phyloP scores from a whole-genome alignment of 2,888 invertebrate species.

The Cephus runcator region DNA sequence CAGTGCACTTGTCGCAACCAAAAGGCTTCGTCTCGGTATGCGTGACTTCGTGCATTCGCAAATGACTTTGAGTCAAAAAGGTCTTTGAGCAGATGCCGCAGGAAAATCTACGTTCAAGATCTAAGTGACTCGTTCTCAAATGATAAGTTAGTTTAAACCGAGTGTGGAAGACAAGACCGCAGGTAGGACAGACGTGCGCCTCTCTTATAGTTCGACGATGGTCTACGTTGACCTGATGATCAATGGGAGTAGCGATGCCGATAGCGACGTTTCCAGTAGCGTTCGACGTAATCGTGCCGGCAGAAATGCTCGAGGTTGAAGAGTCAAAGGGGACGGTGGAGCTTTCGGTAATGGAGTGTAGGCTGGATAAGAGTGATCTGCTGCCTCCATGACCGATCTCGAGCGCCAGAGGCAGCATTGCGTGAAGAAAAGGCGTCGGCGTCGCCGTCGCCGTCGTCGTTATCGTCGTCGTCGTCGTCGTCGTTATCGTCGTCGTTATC shows the following conservation, averaged over 20 bases:
- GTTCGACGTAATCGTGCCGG: too few relatives aligned
- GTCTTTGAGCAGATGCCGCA: conserved; percentile 55
- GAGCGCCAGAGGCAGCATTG: conserved; percentile 46
- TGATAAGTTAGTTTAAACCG: conserved; percentile 59
- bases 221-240: conserved; percentile 27
- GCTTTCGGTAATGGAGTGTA: neutral
- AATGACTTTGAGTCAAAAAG: conserved; percentile 54
- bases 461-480: too few relatives aligned
- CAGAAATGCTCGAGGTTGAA: too few relatives aligned
- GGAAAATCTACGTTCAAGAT: conserved; percentile 44
- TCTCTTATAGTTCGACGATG: conserved; percentile 52
- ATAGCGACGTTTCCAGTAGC: too few relatives aligned
- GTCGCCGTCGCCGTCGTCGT: conserved; percentile 23
- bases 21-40: conserved; percentile 54
- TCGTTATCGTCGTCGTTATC: conserved; percentile 11
- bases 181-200: conserved; percentile 54
- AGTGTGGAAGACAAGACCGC: conserved; percentile 59
- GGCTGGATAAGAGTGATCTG: neutral
- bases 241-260: too few relatives aligned
- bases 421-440: conserved; percentile 41
- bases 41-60: conserved; percentile 57
- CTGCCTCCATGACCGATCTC: conserved; percentile 31
- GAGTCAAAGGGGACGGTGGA: too few relatives aligned
- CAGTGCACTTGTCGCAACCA: conserved; percentile 58
- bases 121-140: conserved; percentile 50